Evolutionary conservation across 2,113 vertebrate genomes (phyloP), one percentile per base, ranked within the genome.

Genomic region (Cyanistes caeruleus): DNA sequence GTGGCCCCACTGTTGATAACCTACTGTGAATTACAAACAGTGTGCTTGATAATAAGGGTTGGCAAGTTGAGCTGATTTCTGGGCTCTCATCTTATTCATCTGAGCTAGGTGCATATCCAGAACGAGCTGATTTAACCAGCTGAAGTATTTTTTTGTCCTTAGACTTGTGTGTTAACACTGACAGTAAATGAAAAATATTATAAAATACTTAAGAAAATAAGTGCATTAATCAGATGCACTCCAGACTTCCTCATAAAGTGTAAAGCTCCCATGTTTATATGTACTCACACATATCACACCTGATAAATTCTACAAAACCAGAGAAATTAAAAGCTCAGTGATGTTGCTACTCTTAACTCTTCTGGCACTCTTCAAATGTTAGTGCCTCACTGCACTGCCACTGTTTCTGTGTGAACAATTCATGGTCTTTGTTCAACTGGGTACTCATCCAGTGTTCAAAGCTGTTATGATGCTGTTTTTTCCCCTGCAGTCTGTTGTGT

Each of bases 1-100:
- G 4, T 31, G 64, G 72, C 49, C 79, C 48, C 22, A 3, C 48
- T 86, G 76, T 59, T 90, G 89, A 84, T 95, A 92, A 95, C 83
- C 94, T 93, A 35, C 72, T 68, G 48, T 22, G 64, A 74, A 68
- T 81, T 93, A 74, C 60, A 95, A 91, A 94, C 89, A 90, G 19
- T 60, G 15, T 41, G 39, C 60, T 96, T 93, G 68, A 87, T 95
- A 95, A 75, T 92, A 67, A 86, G 24, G 10, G 9, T 52, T 95
- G 89, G 83, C 83, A 81, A 84, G 21, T 77, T 84, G 83, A 64
- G 70, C 55, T 84, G 9, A 75, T 86, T 95, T 90, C 59, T 95
- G 73, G 48, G 23, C 69, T 95, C 55, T 88, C 37, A 48, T 78
- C 33, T 84, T 84, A 39, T 22, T 90, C 64, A 55, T n/a, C 82